Base-by-base conservation (phyloP, 2,888 invertebrate species). In the Aphodius granarius region DNA sequence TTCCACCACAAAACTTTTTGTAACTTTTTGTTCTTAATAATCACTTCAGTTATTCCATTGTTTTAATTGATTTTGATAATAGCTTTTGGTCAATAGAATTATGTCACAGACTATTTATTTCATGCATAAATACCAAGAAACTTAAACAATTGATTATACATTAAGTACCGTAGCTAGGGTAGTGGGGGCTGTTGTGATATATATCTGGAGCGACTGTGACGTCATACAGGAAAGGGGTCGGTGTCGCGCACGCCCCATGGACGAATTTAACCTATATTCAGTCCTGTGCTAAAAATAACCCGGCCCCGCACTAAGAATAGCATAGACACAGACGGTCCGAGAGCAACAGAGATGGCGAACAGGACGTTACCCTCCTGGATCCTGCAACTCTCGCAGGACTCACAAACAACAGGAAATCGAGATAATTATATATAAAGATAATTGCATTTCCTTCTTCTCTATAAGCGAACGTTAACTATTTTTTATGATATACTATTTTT, bases 141-240 rank as follows among this genome's bases (percentile, higher is more conserved):
- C 6, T 43, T 43, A 43, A 43, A 6, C 43, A 43, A 43, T 43
- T 43, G 43, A 43, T 43, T 43, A 43, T 6, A 43, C 4, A 43
- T 43, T 43, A 43, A 43, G 0, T 43, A 43, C 6, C 43, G 43
- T 43, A 2, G 43, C 43, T 43, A 23, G 43, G 43, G 43, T 6
- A 43, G 43, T 43, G 43, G 43, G 43, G 43, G 43, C 43, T 43
- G 43, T 43, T 43, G 43, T 43, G 43, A 43, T 43, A 86, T 88
- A 88, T 89, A 89, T 88, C 87, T 89, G 88, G 89, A 89, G 88
- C 88, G 83, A 88, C 87, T 88, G 87, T 89, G 90, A 88, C 89
- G 88, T 86, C 86, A 86, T 83, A 80, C 81, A 80, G 80, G 78
- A 78, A 78, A 78, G 81, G 81, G 78, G 85, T 78, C 78, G 78